Evolutionary conservation across 2,797 vertebrate genomes (phyloP).

Genomic region (Sebastes cheni): DNA sequence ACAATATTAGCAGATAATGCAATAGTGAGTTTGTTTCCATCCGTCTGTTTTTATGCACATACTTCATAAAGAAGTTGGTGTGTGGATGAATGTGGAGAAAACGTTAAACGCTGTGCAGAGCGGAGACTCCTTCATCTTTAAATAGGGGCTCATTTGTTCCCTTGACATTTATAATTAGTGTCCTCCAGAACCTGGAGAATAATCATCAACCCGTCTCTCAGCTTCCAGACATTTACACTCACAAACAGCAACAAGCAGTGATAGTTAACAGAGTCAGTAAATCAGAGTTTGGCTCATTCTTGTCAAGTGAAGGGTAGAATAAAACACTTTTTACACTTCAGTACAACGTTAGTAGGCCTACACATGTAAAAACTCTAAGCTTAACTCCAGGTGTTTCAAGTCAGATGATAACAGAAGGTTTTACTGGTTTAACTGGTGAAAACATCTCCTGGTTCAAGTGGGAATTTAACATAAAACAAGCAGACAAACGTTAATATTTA

Average conservation of each 20-base stretch:
- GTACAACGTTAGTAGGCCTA: background rate
- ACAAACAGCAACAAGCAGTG: background rate
- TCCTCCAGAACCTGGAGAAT: no score
- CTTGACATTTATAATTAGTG: no score
- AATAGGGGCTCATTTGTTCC: no score
- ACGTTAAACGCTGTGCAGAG: background rate
- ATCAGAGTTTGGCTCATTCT: constrained; percentile 29
- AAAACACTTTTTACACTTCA: background rate
- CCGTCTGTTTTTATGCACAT: background rate
- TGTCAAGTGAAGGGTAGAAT: constrained; percentile 1
- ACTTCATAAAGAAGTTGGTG: no score
- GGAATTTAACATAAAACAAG: background rate
- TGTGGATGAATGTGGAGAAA: background rate
- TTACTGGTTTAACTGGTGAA: background rate
- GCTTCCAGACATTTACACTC: background rate
- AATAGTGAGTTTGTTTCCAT: background rate
- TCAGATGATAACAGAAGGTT: background rate
- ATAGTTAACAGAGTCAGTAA: background rate
- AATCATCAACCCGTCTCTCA: no score
- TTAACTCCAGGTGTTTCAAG: background rate
- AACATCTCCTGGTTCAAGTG: background rate
- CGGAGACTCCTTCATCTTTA: background rate
- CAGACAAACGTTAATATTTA: background rate
- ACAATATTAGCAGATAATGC: background rate
- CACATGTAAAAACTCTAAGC: background rate